These are phyloP conservation scores for Sarcophaga rosellei DNA, from an alignment of 2,888 invertebrate species.

Conservation along the genomic window DNA sequence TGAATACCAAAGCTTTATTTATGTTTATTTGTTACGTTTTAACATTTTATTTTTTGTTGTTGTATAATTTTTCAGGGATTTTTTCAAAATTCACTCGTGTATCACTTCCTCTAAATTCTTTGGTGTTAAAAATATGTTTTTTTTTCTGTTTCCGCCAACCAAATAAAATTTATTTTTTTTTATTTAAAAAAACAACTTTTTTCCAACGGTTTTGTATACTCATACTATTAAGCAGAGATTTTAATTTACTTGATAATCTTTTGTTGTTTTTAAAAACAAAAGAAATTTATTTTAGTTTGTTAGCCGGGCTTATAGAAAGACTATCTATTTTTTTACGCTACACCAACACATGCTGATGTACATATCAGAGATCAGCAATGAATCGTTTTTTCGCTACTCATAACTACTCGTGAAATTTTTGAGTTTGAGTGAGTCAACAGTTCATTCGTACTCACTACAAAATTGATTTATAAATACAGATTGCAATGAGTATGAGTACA, in stretches of 20 bases:
- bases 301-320: slow-evolving; percentile 21
- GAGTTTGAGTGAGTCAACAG: no score
- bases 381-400: no score
- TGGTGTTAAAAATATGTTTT: slow-evolving; percentile 35
- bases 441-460: no score
- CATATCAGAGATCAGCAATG: no score
- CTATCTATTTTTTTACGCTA: slow-evolving; percentile 1
- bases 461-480: no score
- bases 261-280: not conserved
- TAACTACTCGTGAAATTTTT: no score
- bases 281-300: slow-evolving; percentile 3
- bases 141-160: not conserved
- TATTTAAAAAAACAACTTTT: not conserved
- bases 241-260: slow-evolving; percentile 43
- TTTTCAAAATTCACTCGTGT: slow-evolving; percentile 29
- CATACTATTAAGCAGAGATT: slow-evolving; percentile 57
- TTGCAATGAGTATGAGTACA: no score
- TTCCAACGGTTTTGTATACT: not conserved
- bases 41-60: slow-evolving; percentile 22
- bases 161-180: slow-evolving; percentile 29
- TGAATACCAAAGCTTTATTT: slow-evolving; percentile 54
- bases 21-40: slow-evolving; percentile 25
- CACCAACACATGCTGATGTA: no score
- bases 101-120: slow-evolving; percentile 46
- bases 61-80: slow-evolving; percentile 8